Evolutionary conservation across 2,113 vertebrate genomes (phyloP).

Genomic region (Saguinus midas): DNA sequence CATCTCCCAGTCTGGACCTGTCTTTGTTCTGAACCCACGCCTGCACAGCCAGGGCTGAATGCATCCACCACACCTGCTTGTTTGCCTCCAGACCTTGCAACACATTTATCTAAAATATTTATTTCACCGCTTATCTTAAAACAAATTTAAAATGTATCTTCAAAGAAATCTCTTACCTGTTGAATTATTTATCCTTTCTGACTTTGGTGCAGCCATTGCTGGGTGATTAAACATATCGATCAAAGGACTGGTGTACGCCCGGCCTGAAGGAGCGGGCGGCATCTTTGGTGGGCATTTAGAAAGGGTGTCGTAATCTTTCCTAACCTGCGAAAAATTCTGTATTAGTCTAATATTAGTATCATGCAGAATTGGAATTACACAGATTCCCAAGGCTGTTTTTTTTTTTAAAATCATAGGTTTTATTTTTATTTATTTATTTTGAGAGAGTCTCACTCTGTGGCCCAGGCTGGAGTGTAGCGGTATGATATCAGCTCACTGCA

Average conservation of each 20-base stretch:
- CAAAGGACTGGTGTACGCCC: slow-evolving; percentile 90
- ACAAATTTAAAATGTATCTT: neutral
- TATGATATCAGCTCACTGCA: no score
- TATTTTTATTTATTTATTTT: neutral
- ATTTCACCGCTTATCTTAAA: neutral
- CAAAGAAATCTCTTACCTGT: slow-evolving; percentile 83
- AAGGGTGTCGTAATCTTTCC: slow-evolving; percentile 78
- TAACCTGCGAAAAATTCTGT: slow-evolving; percentile 69
- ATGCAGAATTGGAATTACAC: neutral
- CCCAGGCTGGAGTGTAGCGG: no score
- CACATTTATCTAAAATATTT: neutral
- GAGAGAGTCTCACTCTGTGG: no score
- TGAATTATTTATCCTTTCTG: slow-evolving; percentile 80
- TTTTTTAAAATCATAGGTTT: neutral
- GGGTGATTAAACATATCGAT: slow-evolving; percentile 93
- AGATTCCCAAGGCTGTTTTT: neutral
- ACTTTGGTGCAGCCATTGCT: slow-evolving; percentile 77
- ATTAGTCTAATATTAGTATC: neutral
- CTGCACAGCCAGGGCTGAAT: neutral
- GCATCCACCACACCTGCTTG: neutral
- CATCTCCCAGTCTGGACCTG: neutral
- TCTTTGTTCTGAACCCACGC: neutral
- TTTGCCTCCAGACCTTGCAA: neutral
- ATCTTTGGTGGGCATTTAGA: slow-evolving; percentile 80
- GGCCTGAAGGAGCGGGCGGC: slow-evolving; percentile 90